These are phyloP conservation scores for Lochmaea capreae DNA, from an alignment of 2,888 invertebrate genomes.

Conservation along the genomic window DNA sequence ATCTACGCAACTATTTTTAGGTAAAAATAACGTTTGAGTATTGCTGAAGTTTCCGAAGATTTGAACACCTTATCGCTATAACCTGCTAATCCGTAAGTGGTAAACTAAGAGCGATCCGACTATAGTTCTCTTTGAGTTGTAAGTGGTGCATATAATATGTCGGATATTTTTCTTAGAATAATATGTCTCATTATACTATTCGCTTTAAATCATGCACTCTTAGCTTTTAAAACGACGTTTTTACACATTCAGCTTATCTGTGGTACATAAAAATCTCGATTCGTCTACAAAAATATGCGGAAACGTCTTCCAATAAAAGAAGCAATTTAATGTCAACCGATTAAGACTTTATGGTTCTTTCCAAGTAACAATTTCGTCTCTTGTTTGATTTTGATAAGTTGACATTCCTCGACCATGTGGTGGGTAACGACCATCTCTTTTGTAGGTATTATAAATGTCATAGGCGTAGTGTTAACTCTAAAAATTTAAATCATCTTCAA, in stretches of 20 bases:
- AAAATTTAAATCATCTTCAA: no score
- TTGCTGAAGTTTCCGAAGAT: no score
- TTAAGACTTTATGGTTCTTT: constrained; percentile 27
- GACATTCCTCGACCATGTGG: constrained; percentile 25
- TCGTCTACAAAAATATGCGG: constrained; percentile 19
- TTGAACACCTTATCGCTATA: no score
- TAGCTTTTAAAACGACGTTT: constrained; percentile 8
- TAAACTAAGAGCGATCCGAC: no score
- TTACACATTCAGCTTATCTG: background rate
- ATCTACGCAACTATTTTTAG: no score
- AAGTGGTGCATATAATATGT: no score
- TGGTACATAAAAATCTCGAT: background rate
- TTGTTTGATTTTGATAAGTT: constrained; percentile 28
- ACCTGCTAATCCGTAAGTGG: no score
- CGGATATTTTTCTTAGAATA: no score
- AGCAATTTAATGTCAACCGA: constrained; percentile 13
- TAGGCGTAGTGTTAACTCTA: background rate
- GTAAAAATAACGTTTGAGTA: no score
- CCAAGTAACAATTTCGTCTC: constrained; percentile 24
- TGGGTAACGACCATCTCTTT: background rate
- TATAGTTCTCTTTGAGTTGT: no score
- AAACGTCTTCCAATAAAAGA: constrained; percentile 25
- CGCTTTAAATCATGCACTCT: background rate
- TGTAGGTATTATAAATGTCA: background rate
- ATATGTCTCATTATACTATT: no score